A percentile compares a stretch with the other conserved stretches of the same genome.
These are phyloP conservation scores for Sepiola atlantica DNA, from an alignment of 2,888 invertebrate genomes.

Conservation along the genomic window DNA sequence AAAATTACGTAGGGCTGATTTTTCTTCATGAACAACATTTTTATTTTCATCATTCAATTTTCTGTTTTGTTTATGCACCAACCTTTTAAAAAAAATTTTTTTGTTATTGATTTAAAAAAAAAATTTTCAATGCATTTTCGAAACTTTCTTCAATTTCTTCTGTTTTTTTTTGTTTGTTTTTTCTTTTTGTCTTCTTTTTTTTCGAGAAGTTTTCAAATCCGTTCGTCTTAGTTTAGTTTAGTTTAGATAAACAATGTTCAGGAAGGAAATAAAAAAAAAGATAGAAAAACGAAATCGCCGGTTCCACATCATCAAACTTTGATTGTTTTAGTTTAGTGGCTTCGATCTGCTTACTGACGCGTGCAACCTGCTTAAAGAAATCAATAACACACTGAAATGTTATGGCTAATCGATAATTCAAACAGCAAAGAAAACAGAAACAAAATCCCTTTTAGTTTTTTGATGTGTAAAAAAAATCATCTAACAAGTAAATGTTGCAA, in stretches of 20 bases:
- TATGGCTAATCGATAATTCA: conserved; percentile 8
- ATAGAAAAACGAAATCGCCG: too few relatives aligned
- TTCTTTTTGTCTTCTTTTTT: not conserved
- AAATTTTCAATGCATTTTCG: too few relatives aligned
- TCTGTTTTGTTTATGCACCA: too few relatives aligned
- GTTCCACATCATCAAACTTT: not conserved
- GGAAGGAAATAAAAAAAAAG: not conserved
- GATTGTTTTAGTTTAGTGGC: not conserved
- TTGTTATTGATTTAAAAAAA: too few relatives aligned
- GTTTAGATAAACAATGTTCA: not conserved
- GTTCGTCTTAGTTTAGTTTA: not conserved
- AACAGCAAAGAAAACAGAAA: not conserved
- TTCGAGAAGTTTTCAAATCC: not conserved
- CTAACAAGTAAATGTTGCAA: not conserved
- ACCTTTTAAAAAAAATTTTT: too few relatives aligned
- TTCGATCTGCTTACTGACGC: conserved; percentile 40
- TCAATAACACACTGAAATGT: not conserved
- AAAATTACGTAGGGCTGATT: too few relatives aligned
- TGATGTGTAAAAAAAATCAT: too few relatives aligned
- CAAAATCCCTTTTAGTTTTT: too few relatives aligned
- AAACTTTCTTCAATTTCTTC: too few relatives aligned
- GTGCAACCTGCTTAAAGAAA: not conserved
- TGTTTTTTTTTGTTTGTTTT: too few relatives aligned
- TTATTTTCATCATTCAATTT: too few relatives aligned
- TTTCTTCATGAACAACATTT: too few relatives aligned